Percentiles rank a stretch among this genome's conserved stretches.
These are phyloP conservation scores for Furcula furcula DNA, from an alignment of 2,888 invertebrate species.

Conservation along the genomic window DNA sequence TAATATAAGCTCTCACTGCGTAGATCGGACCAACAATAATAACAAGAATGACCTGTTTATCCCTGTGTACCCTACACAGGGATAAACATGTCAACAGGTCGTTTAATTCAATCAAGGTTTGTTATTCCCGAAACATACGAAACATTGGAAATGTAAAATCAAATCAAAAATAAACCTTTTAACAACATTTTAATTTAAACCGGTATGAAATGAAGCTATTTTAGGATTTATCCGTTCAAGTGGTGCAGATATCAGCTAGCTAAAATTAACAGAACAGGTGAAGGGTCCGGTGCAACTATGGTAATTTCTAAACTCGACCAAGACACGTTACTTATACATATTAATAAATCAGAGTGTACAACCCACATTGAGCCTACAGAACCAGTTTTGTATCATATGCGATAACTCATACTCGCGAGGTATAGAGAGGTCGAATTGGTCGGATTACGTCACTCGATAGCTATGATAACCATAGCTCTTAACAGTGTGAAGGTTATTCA, in stretches of 20 bases:
- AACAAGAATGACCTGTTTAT: no score
- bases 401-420: slow-evolving; percentile 47
- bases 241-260: slow-evolving; percentile 17
- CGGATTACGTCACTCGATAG: slow-evolving; percentile 51
- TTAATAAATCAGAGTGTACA: slow-evolving; percentile 7
- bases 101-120: no score
- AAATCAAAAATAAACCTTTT: no score
- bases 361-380: slow-evolving; percentile 1
- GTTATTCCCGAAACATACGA: no score
- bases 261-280: slow-evolving; percentile 24
- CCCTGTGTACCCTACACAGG: no score
- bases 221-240: no score
- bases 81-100: no score
- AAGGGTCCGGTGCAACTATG: slow-evolving; percentile 22
- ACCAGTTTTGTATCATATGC: slow-evolving; percentile 16
- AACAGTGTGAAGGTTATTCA: slow-evolving; percentile 13
- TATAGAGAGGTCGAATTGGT: slow-evolving; percentile 50
- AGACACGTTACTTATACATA: slow-evolving; percentile 12
- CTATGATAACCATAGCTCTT: slow-evolving; percentile 35
- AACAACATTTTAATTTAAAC: no score
- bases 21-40: no score
- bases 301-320: slow-evolving; percentile 25
- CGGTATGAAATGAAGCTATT: no score
- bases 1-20: no score
- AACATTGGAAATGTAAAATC: no score